These are phyloP conservation scores for Scaptomyza caliginosa DNA, from an alignment of 2,888 invertebrate genomes.

Conservation along the genomic window DNA sequence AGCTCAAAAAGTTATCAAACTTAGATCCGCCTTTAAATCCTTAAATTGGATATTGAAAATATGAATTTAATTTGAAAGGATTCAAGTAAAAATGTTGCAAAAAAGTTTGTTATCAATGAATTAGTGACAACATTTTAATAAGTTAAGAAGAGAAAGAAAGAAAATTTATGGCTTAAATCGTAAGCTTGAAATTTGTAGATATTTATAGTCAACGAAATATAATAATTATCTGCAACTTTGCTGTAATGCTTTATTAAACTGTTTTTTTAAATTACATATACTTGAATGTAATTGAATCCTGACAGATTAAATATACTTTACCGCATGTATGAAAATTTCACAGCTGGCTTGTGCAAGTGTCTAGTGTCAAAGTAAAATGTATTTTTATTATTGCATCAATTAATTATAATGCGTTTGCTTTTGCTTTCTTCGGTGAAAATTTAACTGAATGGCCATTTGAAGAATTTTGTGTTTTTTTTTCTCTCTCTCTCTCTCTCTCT, in stretches of 20 bases:
- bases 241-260: too few relatives aligned
- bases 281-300: neutral
- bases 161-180: too few relatives aligned
- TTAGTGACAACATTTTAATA: too few relatives aligned
- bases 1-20: neutral
- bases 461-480: neutral
- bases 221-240: too few relatives aligned
- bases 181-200: too few relatives aligned
- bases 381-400: conserved; percentile 41
- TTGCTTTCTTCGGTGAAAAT: conserved; percentile 53
- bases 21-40: neutral
- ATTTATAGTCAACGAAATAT: too few relatives aligned
- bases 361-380: conserved; percentile 34
- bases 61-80: neutral
- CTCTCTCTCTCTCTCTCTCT: neutral
- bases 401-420: conserved; percentile 36
- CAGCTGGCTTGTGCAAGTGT: conserved; percentile 12
- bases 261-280: neutral
- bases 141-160: too few relatives aligned
- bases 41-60: neutral
- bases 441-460: conserved; percentile 10
- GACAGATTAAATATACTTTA: neutral
- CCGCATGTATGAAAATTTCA: neutral
- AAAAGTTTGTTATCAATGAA: neutral
- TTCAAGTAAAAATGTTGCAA: neutral